Base-by-base conservation (phyloP, 2,797 vertebrate species). In the Setipinna tenuifilis region DNA sequence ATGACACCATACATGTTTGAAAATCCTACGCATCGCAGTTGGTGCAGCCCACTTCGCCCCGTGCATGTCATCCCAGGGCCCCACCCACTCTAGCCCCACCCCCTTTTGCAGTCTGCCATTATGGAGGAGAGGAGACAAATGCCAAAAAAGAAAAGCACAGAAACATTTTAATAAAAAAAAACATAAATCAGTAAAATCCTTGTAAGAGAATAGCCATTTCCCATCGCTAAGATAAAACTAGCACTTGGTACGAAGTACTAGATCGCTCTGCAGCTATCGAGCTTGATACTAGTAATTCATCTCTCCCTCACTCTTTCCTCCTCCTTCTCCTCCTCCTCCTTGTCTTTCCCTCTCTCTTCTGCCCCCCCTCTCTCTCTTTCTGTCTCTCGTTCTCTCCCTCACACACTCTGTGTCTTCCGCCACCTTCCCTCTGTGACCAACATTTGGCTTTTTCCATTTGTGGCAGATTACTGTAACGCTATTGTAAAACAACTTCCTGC, bases 401-500 rank as follows among this genome's bases (percentile, higher is more conserved):
- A 54, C 82, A 46, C 78, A 46, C 21, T 65, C 44, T 31, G 48
- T 81, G 86, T 92, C 91, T 90, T 88, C 88, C 91, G 92, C 93
- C 94, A 93, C 91, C 93, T 86, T 91, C 57, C 35, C 91, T 91
- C 91, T 41, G 87, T 91, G 92, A 95, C 94, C 93, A 93, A 93
- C 93, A 89, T 95, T 96, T 94, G 95, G 94, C 92, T 95, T 96
- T 96, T 95, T 94, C 93, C 93, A 91, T 94, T 96, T 92, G 94
- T 92, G 95, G 95, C 94, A 94, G 95, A 95, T 96, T 96, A 95
- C 95, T 96, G 95, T 95, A 96, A 96, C 92, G 91, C 95, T 94
- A 95, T 95, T 96, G 95, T 96, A 96, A 94, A 94, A 92, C 91
- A 95, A 96, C 95, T 94, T 96, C 93, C 92, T 93, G 93, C 93